Evolutionary conservation across 2,888 invertebrate genomes (phyloP).

Genomic region (Fragum fragum): DNA sequence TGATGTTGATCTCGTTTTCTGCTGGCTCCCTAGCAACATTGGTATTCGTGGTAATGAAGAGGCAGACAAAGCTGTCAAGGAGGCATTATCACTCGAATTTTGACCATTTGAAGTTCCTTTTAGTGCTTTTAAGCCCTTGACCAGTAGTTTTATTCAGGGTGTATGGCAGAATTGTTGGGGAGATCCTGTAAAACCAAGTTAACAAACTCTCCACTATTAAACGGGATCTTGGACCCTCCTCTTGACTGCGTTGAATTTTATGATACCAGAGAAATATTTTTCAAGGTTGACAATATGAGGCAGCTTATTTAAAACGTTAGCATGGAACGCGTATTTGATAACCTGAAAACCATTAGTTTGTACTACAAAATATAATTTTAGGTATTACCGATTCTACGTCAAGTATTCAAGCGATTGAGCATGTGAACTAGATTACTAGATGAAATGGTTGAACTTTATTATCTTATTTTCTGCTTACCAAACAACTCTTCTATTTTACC

Average conservation of each 20-base stretch:
- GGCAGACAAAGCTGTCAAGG: conserved; percentile 21
- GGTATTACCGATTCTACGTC: too few relatives aligned
- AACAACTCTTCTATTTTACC: too few relatives aligned
- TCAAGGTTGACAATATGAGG: too few relatives aligned
- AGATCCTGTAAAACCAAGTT: background rate
- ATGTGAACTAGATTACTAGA: too few relatives aligned
- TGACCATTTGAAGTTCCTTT: background rate
- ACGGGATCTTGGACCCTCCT: background rate
- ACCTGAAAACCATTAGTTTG: too few relatives aligned
- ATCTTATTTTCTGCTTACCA: too few relatives aligned
- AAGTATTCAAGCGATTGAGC: too few relatives aligned
- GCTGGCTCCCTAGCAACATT: conserved; percentile 37
- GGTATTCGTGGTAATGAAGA: conserved; percentile 37
- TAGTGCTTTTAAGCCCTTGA: conserved; percentile 29
- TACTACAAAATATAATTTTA: background rate
- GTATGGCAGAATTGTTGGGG: conserved; percentile 27
- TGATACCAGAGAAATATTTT: too few relatives aligned
- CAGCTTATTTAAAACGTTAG: conserved; percentile 1
- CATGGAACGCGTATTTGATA: background rate
- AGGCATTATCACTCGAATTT: background rate
- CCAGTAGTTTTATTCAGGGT: background rate
- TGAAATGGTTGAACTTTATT: too few relatives aligned
- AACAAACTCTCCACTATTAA: conserved; percentile 28
- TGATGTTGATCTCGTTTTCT: conserved; percentile 19
- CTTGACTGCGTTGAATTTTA: conserved; percentile 23